Evolutionary conservation across 2,113 vertebrate species (phyloP).

Genomic region (Protobothrops flavoviridis): DNA sequence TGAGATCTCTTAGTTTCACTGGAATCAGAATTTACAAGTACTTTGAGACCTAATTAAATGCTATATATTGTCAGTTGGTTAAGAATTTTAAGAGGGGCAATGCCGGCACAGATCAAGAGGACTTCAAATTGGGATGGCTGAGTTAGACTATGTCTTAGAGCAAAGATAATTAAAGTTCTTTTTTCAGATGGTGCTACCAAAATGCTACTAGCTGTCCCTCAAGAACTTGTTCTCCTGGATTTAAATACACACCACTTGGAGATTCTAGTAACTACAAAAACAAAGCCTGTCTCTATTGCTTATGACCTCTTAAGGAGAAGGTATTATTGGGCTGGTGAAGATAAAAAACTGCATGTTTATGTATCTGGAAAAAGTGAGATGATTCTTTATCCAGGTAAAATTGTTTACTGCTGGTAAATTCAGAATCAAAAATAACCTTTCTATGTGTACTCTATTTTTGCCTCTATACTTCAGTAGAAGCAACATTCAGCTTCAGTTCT

Average conservation of each 20-base stretch:
- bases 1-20: neutral
- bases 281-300: slow-evolving; percentile 64
- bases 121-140: neutral
- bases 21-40: neutral
- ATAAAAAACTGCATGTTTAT: slow-evolving; percentile 67
- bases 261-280: slow-evolving; percentile 56
- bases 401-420: neutral
- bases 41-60: neutral
- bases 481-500: neutral
- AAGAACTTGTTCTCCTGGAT: slow-evolving; percentile 73
- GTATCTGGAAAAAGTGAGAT: slow-evolving; percentile 53
- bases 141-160: neutral
- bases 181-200: slow-evolving; percentile 71
- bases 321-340: slow-evolving; percentile 82
- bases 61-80: neutral
- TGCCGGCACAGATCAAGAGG: neutral
- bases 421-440: neutral
- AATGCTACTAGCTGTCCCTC: slow-evolving; percentile 71
- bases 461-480: neutral
- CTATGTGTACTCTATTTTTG: neutral
- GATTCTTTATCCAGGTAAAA: slow-evolving; percentile 75
- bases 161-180: neutral
- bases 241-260: slow-evolving; percentile 67
- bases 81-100: neutral
- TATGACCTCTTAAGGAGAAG: slow-evolving; percentile 72